phyloP scores from a whole-genome alignment of 35 echinoderm and acorn worm genomes.

The Heliocidaris tuberculata region DNA sequence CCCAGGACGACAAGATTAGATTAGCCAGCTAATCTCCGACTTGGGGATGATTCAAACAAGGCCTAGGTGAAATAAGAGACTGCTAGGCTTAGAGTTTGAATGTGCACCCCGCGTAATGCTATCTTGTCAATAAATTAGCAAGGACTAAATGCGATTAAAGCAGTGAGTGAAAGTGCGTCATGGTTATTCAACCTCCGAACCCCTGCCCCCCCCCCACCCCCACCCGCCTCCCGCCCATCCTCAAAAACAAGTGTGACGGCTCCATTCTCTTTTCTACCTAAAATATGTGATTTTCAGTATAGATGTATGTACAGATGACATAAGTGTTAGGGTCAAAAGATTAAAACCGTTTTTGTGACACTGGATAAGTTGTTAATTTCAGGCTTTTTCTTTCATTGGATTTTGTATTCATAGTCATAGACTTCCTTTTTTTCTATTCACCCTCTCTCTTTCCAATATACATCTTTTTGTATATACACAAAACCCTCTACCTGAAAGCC shows the following conservation, averaged over 20 bases:
- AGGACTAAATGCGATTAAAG: background rate
- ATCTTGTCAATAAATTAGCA: slow-evolving; percentile 12
- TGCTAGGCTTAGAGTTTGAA: background rate
- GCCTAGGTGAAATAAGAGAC: background rate
- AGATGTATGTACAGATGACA: no score
- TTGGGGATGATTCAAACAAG: background rate
- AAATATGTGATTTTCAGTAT: no score
- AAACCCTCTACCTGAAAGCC: no score
- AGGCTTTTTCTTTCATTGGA: no score
- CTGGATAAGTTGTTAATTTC: no score
- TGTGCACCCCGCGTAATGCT: background rate
- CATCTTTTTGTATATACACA: no score
- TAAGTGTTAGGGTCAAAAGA: no score
- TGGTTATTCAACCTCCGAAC: background rate
- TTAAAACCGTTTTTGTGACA: no score
- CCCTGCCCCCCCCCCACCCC: background rate
- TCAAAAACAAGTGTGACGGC: background rate
- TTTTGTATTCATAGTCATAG: no score
- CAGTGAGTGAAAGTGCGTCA: slow-evolving; percentile 1
- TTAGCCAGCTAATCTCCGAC: background rate
- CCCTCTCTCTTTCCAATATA: no score
- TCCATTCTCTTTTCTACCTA: background rate
- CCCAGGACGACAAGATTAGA: background rate
- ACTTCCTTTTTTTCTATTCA: no score
- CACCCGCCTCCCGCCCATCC: background rate